Conservation (phyloP, 2,797 vertebrate species). For the Austrolebias charrua region DNA sequence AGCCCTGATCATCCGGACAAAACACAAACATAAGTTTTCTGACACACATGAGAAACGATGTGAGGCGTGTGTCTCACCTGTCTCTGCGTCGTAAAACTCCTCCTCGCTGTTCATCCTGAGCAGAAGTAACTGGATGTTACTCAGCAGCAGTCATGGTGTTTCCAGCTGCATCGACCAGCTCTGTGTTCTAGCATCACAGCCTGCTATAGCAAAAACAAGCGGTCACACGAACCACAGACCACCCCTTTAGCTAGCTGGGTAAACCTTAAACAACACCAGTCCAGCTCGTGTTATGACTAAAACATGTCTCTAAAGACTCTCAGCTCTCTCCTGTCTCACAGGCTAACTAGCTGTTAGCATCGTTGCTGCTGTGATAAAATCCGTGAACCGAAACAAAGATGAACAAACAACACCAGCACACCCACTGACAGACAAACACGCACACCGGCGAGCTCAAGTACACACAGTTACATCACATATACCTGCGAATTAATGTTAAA, state of each 20-base stretch:
- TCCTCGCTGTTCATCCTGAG: slow-evolving; percentile 94
- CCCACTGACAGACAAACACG: not conserved
- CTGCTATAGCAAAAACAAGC: slow-evolving; percentile 46
- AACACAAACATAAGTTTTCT: not conserved
- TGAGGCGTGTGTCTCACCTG: slow-evolving; percentile 77
- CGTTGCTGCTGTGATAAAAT: slow-evolving; percentile 21
- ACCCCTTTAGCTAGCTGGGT: not conserved
- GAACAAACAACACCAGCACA: slow-evolving; percentile 1
- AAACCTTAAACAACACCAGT: not conserved
- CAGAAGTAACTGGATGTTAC: slow-evolving; percentile 55
- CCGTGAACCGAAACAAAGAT: slow-evolving; percentile 8
- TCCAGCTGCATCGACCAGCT: slow-evolving; percentile 48
- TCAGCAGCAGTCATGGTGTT: slow-evolving; percentile 66
- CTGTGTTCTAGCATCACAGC: slow-evolving; percentile 57
- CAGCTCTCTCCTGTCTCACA: not conserved
- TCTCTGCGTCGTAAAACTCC: slow-evolving; percentile 96
- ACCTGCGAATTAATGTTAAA: slow-evolving; percentile 59
- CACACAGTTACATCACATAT: slow-evolving; percentile 8
- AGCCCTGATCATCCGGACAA: slow-evolving; percentile 78
- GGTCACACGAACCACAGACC: slow-evolving; percentile 25
- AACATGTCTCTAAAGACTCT: slow-evolving; percentile 3
- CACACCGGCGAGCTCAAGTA: not conserved
- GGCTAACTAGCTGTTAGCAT: slow-evolving; percentile 57
- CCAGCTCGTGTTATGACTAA: not conserved
- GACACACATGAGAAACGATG: not conserved